Conservation (phyloP, 2,113 vertebrate genomes). For the Peucedramus taeniatus region DNA sequence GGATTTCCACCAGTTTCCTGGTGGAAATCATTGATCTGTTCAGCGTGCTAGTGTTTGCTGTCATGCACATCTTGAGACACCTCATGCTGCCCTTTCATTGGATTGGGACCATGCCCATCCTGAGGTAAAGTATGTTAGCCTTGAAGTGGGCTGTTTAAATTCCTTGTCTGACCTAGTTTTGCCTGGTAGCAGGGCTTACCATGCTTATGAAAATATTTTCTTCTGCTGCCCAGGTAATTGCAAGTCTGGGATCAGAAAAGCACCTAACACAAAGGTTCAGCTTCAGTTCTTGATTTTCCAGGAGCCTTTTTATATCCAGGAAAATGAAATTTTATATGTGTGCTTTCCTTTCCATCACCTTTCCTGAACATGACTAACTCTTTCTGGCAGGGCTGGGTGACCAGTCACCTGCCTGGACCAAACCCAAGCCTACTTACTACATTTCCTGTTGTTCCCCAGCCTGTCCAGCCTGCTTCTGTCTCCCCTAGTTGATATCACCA, state of each 20-base stretch:
- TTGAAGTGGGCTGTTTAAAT: not conserved
- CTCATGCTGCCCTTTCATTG: not conserved
- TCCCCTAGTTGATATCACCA: not conserved
- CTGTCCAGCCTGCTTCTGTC: not conserved
- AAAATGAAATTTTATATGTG: not conserved
- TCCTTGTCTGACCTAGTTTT: not conserved
- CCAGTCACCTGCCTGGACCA: not conserved
- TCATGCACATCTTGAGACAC: not conserved
- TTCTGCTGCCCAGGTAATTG: not conserved
- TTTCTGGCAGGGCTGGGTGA: not conserved
- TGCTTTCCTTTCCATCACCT: not conserved
- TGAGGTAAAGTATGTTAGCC: not conserved
- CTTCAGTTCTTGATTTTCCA: not conserved
- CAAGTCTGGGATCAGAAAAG: not conserved
- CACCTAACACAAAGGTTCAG: not conserved
- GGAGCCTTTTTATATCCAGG: not conserved
- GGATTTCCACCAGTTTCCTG: not conserved
- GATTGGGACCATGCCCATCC: not conserved
- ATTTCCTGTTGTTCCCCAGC: conserved; percentile 22
- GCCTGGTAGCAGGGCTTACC: not conserved
- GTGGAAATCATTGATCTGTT: not conserved
- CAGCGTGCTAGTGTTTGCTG: not conserved
- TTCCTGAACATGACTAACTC: conserved; percentile 31
- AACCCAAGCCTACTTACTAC: not conserved
- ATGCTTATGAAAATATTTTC: not conserved